Conservation (phyloP, 2,797 vertebrate genomes). For the Loris lydekkerianus region DNA sequence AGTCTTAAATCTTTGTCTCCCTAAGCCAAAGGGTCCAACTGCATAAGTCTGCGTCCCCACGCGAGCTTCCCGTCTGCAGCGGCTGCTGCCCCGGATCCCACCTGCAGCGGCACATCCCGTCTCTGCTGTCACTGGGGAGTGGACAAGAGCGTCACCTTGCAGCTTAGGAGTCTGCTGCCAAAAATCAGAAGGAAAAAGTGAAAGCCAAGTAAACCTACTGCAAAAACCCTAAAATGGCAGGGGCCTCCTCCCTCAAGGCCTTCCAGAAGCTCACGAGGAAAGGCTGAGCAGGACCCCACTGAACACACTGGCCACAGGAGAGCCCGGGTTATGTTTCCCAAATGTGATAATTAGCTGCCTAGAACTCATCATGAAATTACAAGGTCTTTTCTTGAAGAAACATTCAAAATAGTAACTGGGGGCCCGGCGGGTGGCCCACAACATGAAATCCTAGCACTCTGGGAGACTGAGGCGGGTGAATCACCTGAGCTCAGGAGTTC, state of each 20-base stretch:
- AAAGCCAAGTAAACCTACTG: no score
- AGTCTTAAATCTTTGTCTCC: constrained; percentile 48
- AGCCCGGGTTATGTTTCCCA: not conserved
- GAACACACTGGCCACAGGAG: not conserved
- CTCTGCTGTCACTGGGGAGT: not conserved
- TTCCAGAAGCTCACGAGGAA: not conserved
- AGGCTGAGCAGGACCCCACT: not conserved
- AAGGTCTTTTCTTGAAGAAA: constrained; percentile 41
- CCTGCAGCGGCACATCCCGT: not conserved
- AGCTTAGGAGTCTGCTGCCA: not conserved
- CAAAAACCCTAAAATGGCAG: not conserved
- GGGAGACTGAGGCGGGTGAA: no score
- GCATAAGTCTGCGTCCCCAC: not conserved
- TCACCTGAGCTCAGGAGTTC: no score
- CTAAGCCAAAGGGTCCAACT: constrained; percentile 18
- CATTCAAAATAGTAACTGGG: constrained; percentile 3
- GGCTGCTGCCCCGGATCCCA: not conserved
- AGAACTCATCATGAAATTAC: constrained; percentile 15
- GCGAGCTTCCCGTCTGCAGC: not conserved
- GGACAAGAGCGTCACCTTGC: not conserved
- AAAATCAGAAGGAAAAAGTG: not conserved
- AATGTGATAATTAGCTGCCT: not conserved
- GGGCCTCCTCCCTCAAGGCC: not conserved
- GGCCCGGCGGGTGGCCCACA: no score
- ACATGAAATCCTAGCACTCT: no score